A percentile compares a stretch with the other conserved stretches of the same genome.
Evolutionary conservation across 2,888 invertebrate genomes (phyloP).

Genomic region (Spilosoma lubricipeda): DNA sequence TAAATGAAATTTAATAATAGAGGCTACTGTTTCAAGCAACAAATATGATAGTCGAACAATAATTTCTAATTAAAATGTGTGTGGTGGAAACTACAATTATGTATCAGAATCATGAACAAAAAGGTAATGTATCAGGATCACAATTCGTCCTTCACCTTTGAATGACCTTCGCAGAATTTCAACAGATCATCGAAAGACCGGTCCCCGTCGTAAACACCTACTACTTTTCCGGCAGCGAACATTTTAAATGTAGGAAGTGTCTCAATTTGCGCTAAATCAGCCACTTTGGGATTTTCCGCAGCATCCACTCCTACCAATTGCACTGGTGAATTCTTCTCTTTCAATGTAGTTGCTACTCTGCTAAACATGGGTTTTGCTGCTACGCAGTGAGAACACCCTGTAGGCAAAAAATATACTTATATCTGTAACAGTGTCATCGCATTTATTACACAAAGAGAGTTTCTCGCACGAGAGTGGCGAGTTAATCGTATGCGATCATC

Average conservation of each 20-base stretch:
- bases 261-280: slow-evolving; percentile 86
- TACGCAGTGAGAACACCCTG: slow-evolving; percentile 92
- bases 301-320: slow-evolving; percentile 89
- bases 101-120: not conserved
- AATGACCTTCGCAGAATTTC: slow-evolving; percentile 73
- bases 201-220: slow-evolving; percentile 86
- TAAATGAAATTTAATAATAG: not conserved
- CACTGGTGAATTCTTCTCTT: slow-evolving; percentile 68
- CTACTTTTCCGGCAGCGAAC: slow-evolving; percentile 82
- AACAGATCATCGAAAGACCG: slow-evolving; percentile 85
- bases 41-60: slow-evolving; percentile 7
- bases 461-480: too few relatives aligned
- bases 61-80: slow-evolving; percentile 26
- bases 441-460: too few relatives aligned
- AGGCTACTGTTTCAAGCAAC: not conserved
- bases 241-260: slow-evolving; percentile 90
- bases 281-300: slow-evolving; percentile 86
- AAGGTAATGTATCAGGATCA: slow-evolving; percentile 56
- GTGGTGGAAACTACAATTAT: slow-evolving; percentile 2
- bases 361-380: slow-evolving; percentile 89
- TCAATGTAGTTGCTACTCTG: slow-evolving; percentile 82
- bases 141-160: slow-evolving; percentile 76
- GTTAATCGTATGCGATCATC: too few relatives aligned
- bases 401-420: not conserved
- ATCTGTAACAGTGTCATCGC: not conserved